Percentiles rank a stretch among this genome's conserved stretches.
Conservation (phyloP, 2,888 invertebrate genomes). For the Mythimna impura region DNA sequence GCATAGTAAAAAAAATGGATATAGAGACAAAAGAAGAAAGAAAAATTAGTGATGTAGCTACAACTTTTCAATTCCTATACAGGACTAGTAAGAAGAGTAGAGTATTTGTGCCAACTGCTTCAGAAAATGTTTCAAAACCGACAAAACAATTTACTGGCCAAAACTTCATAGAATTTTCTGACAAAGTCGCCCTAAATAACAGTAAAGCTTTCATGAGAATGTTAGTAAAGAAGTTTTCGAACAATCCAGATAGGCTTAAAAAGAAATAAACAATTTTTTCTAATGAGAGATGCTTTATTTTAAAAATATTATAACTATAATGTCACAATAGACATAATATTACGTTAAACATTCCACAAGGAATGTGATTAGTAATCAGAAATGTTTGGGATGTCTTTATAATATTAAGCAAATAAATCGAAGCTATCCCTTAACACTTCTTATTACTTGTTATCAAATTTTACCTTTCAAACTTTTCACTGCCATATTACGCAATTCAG, state of each 20-base stretch:
- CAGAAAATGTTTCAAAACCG: constrained; percentile 46
- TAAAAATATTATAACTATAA: constrained; percentile 79
- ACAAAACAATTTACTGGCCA: constrained; percentile 77
- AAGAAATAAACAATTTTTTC: constrained; percentile 71
- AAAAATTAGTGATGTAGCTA: not conserved
- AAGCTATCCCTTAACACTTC: constrained; percentile 68
- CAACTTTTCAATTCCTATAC: constrained; percentile 76
- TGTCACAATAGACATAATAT: constrained; percentile 88
- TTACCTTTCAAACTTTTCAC: constrained; percentile 68
- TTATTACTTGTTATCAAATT: constrained; percentile 75
- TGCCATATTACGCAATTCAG: constrained; percentile 13
- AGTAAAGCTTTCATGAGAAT: constrained; percentile 80
- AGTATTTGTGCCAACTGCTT: constrained; percentile 77
- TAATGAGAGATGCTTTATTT: constrained; percentile 75
- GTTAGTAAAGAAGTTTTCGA: constrained; percentile 82
- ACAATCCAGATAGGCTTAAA: constrained; percentile 83
- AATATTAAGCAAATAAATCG: constrained; percentile 61
- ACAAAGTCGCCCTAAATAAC: constrained; percentile 65
- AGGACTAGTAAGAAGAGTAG: constrained; percentile 80
- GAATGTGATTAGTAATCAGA: constrained; percentile 79
- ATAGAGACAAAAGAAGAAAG: constrained; percentile 4
- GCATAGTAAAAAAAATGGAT: constrained; percentile 50
- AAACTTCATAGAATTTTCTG: constrained; percentile 79
- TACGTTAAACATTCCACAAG: constrained; percentile 81
- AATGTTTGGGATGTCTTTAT: constrained; percentile 66